Conservation (phyloP, 2,888 invertebrate species). For the Megastigmus dorsalis region DNA sequence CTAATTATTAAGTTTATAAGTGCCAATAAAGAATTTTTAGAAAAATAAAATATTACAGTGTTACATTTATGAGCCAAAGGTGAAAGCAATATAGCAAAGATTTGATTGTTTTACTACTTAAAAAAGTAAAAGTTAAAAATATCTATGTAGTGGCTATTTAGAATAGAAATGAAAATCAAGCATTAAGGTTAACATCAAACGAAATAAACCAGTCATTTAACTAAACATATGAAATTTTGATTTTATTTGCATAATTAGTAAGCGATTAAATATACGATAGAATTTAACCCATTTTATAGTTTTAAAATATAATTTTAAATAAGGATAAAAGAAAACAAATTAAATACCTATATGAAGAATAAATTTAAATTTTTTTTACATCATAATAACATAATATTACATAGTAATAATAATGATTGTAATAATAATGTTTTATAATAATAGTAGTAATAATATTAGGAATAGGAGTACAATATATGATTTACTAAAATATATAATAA, state of each 20-base stretch:
- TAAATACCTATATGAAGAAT: slow-evolving; percentile 56
- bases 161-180: too few species aligned
- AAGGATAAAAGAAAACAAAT: slow-evolving; percentile 45
- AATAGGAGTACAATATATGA: slow-evolving; percentile 61
- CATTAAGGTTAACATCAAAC: slow-evolving; percentile 3
- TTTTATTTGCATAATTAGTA: slow-evolving; percentile 53
- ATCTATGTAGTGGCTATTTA: too few species aligned
- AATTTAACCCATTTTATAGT: slow-evolving; percentile 3
- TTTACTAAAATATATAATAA: slow-evolving; percentile 66
- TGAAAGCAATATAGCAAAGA: too few species aligned
- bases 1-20: too few species aligned
- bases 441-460: slow-evolving; percentile 26
- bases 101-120: too few species aligned
- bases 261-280: slow-evolving; percentile 28
- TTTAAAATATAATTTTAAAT: slow-evolving; percentile 30
- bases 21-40: too few species aligned
- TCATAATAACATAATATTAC: slow-evolving; percentile 57
- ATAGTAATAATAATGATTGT: slow-evolving; percentile 55
- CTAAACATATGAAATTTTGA: slow-evolving; percentile 58
- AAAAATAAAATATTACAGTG: too few species aligned
- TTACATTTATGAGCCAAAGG: too few species aligned
- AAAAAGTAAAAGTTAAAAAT: too few species aligned
- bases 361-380: slow-evolving; percentile 68
- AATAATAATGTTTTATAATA: slow-evolving; percentile 34
- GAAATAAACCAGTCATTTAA: slow-evolving; percentile 39